Evolutionary conservation across 2,113 vertebrate species (phyloP).

Genomic region (Melierax canorus): DNA sequence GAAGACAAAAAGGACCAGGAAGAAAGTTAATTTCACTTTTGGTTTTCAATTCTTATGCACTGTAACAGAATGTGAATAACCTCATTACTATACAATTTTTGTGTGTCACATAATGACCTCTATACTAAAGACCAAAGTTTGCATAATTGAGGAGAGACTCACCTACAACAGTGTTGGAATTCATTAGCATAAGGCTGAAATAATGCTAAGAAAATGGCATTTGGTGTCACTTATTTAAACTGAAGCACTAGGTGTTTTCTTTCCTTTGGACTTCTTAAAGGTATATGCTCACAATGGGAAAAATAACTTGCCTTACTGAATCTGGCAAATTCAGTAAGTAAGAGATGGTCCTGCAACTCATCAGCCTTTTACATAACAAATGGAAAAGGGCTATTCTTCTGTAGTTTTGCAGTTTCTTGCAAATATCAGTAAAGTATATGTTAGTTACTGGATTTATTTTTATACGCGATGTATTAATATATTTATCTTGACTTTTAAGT

Average conservation of each 20-base stretch:
- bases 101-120: constrained; percentile 70
- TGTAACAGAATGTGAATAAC: constrained; percentile 71
- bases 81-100: constrained; percentile 67
- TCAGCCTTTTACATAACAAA: neutral
- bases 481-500: constrained; percentile 43
- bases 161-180: constrained; percentile 22
- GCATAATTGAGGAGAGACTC: constrained; percentile 65
- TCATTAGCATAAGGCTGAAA: constrained; percentile 51
- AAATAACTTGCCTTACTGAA: neutral
- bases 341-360: neutral
- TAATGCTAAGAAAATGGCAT: constrained; percentile 28
- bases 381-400: neutral
- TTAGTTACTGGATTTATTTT: constrained; percentile 32
- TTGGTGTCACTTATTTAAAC: constrained; percentile 20
- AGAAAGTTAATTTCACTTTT: constrained; percentile 66
- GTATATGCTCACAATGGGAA: neutral
- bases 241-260: neutral
- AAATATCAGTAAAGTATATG: neutral
- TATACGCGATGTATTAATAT: neutral
- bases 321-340: neutral
- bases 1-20: constrained; percentile 40
- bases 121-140: constrained; percentile 65
- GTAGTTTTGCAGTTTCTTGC: neutral
- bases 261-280: constrained; percentile 6
- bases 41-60: constrained; percentile 58